These are phyloP conservation scores for Tridacna crocea DNA, from an alignment of 2,888 invertebrate genomes.

Conservation along the genomic window DNA sequence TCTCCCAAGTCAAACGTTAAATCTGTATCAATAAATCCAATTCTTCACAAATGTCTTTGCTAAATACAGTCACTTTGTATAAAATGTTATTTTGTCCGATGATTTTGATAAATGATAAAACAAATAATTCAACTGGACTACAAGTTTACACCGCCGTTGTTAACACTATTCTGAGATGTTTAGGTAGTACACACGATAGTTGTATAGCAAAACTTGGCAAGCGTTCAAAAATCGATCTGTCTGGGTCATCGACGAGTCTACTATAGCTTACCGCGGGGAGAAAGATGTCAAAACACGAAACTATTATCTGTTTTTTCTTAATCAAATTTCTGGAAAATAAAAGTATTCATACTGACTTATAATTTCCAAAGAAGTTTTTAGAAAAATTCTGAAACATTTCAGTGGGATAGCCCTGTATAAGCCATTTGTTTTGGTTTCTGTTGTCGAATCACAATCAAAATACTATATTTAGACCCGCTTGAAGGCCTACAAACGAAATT, in stretches of 20 bases:
- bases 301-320: background rate
- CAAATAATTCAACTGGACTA: no score
- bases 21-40: no score
- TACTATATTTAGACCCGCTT: conserved; percentile 38
- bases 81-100: no score
- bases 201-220: conserved; percentile 73
- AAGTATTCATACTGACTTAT: background rate
- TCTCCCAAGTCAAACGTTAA: no score
- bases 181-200: conserved; percentile 51
- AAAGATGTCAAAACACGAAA: background rate
- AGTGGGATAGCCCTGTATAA: no score
- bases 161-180: conserved; percentile 65
- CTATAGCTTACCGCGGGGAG: conserved; percentile 24
- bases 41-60: no score
- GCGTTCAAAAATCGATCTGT: conserved; percentile 74
- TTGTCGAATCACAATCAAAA: conserved; percentile 3
- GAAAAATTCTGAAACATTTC: no score
- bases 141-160: conserved; percentile 31
- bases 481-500: conserved; percentile 34
- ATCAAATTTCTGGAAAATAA: background rate
- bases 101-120: no score
- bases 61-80: no score
- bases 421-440: background rate
- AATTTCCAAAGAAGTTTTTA: no score
- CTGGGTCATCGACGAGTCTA: conserved; percentile 63